Conservation (phyloP, 2,113 vertebrate genomes). For the Thymallus thymallus region DNA sequence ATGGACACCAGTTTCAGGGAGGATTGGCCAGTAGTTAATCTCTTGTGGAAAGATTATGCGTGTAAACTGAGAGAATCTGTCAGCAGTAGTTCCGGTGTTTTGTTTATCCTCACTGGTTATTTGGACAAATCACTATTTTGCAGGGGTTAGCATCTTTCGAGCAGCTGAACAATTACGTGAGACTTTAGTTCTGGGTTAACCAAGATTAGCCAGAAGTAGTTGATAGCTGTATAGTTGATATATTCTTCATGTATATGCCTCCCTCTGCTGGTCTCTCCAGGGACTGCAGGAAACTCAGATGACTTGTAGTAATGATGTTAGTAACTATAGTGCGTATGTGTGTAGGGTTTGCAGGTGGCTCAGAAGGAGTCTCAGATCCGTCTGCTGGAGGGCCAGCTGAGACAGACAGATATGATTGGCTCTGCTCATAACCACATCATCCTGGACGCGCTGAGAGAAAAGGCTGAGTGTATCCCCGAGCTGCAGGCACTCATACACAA, state of each 20-base stretch:
- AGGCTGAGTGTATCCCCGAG: conserved; percentile 87
- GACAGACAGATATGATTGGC: conserved; percentile 83
- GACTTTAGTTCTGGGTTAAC: too few species aligned
- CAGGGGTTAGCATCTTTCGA: too few species aligned
- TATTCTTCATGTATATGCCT: background rate
- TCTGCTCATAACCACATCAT: conserved; percentile 89
- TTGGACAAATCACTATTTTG: too few species aligned
- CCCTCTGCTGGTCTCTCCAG: background rate
- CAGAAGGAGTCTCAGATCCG: conserved; percentile 95
- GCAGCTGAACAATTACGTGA: too few species aligned
- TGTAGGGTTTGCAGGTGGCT: conserved; percentile 89
- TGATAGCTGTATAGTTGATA: too few species aligned
- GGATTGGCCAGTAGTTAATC: too few species aligned
- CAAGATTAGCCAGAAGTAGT: too few species aligned
- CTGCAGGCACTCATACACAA: conserved; percentile 93
- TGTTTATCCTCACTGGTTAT: too few species aligned
- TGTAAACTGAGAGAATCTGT: too few species aligned
- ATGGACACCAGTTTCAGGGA: too few species aligned
- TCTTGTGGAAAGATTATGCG: too few species aligned
- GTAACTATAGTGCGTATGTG: conserved; percentile 3
- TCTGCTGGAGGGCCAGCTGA: conserved; percentile 89
- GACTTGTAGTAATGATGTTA: background rate
- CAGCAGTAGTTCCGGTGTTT: too few species aligned
- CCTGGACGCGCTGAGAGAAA: conserved; percentile 88
- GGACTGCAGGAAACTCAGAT: background rate